A percentile compares a stretch with the other conserved stretches of the same genome.
These are phyloP conservation scores for Rousettus madagascariensis DNA, from an alignment of 2,797 vertebrate species.

Conservation along the genomic window DNA sequence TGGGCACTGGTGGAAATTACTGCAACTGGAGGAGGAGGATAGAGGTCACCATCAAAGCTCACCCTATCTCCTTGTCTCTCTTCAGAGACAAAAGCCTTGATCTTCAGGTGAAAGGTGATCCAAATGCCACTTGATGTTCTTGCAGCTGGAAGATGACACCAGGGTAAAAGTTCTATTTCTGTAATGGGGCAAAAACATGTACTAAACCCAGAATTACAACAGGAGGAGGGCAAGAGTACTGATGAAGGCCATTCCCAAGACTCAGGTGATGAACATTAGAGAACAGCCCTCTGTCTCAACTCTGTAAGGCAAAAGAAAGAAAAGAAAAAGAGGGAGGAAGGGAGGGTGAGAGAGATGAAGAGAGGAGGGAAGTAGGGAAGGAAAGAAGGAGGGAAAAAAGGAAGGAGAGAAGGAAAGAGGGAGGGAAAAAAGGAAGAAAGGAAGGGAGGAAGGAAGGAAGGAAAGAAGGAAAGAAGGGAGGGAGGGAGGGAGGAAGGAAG, in stretches of 20 bases:
- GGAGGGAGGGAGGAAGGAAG: too few relatives aligned
- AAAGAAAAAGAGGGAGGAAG: too few relatives aligned
- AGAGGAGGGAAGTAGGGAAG: too few relatives aligned
- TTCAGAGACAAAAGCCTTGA: neutral
- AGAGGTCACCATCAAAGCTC: neutral
- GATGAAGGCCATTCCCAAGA: neutral
- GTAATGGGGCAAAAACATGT: neutral
- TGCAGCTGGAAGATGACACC: neutral
- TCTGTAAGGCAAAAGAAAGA: neutral
- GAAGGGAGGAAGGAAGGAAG: too few relatives aligned
- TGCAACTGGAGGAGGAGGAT: neutral
- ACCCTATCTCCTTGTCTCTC: neutral
- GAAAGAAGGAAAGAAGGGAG: too few relatives aligned
- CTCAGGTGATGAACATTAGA: neutral
- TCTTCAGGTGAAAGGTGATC: neutral
- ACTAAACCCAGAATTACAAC: neutral
- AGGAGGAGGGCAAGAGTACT: fast-evolving
- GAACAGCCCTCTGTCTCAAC: neutral
- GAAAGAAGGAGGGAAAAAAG: too few relatives aligned
- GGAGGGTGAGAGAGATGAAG: too few relatives aligned
- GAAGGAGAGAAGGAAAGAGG: too few relatives aligned
- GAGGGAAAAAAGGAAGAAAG: too few relatives aligned
- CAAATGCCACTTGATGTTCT: neutral
- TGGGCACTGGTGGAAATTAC: neutral
- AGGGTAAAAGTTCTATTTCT: neutral